Percentiles rank a stretch among this genome's conserved stretches.
Conservation (phyloP, 2,888 invertebrate genomes). For the Abrostola triplasia region DNA sequence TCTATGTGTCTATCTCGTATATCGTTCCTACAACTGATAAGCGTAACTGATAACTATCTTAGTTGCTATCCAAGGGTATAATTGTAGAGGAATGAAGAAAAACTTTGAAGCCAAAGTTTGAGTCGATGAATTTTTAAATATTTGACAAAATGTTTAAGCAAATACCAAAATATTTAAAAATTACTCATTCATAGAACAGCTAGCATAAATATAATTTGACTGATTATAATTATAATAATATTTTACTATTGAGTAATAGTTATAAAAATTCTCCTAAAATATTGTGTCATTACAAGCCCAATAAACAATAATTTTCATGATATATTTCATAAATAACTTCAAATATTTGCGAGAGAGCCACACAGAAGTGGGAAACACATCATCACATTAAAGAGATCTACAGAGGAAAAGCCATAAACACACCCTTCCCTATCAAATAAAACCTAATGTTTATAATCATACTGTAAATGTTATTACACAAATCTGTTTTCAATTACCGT, state of each 20-base stretch:
- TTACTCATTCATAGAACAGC: too few species aligned
- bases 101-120: too few species aligned
- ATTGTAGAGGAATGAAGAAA: too few species aligned
- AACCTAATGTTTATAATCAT: slow-evolving; percentile 44
- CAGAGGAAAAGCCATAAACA: neutral
- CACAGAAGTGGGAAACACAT: neutral
- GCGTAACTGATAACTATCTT: too few species aligned
- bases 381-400: neutral
- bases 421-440: slow-evolving; percentile 28
- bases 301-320: neutral
- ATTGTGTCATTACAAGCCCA: neutral
- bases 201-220: neutral
- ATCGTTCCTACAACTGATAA: too few species aligned
- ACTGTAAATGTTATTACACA: slow-evolving; percentile 21
- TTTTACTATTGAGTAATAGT: neutral
- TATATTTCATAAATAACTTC: neutral
- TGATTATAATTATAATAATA: neutral
- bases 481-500: slow-evolving; percentile 39
- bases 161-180: neutral
- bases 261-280: neutral
- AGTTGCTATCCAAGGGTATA: too few species aligned
- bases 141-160: neutral
- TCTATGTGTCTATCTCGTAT: too few species aligned
- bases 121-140: neutral
- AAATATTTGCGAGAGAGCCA: neutral